A percentile compares a stretch with the other conserved stretches of the same genome.
Evolutionary conservation across 2,888 invertebrate genomes (phyloP).

Genomic region (Ophioninae sp.): DNA sequence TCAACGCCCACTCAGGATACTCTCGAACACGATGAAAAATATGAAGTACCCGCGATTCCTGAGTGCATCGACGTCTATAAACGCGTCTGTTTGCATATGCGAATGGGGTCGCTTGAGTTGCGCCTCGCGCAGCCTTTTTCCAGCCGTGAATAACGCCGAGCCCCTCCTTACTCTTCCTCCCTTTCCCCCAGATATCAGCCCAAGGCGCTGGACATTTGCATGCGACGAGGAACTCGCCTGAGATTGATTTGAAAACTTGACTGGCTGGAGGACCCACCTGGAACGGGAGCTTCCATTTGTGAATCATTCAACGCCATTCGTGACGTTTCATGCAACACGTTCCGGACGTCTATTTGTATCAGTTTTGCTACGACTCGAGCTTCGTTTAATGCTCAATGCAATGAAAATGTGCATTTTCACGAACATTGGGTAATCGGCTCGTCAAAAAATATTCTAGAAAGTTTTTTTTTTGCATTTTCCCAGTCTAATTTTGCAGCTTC

Average conservation of each 20-base stretch:
- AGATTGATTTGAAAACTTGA: conserved; percentile 58
- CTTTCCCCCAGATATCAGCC: conserved; percentile 7
- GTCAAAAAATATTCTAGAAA: too few relatives aligned
- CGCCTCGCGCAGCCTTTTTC: conserved; percentile 22
- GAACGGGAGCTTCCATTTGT: conserved; percentile 50
- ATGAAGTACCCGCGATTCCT: conserved; percentile 21
- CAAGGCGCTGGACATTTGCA: conserved; percentile 40
- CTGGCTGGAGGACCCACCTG: conserved; percentile 34
- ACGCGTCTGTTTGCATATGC: neutral
- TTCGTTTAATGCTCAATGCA: neutral
- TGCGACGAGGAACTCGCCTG: conserved; percentile 42
- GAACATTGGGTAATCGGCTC: neutral
- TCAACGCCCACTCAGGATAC: conserved; percentile 36
- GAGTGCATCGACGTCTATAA: neutral
- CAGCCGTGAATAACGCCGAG: conserved; percentile 25
- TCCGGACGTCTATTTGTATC: conserved; percentile 17
- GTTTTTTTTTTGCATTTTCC: too few relatives aligned
- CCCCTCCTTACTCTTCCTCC: neutral
- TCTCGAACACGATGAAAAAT: conserved; percentile 46
- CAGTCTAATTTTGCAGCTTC: too few relatives aligned
- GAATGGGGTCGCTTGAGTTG: conserved; percentile 26
- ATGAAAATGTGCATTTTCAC: neutral
- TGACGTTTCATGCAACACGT: conserved; percentile 18
- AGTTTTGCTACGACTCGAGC: neutral
- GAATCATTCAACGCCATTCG: conserved; percentile 1